Percentiles rank a stretch among this genome's conserved stretches.
These are phyloP conservation scores for Cardiocondyla obscurior DNA, from an alignment of 1,140 invertebrate species.

Conservation along the genomic window DNA sequence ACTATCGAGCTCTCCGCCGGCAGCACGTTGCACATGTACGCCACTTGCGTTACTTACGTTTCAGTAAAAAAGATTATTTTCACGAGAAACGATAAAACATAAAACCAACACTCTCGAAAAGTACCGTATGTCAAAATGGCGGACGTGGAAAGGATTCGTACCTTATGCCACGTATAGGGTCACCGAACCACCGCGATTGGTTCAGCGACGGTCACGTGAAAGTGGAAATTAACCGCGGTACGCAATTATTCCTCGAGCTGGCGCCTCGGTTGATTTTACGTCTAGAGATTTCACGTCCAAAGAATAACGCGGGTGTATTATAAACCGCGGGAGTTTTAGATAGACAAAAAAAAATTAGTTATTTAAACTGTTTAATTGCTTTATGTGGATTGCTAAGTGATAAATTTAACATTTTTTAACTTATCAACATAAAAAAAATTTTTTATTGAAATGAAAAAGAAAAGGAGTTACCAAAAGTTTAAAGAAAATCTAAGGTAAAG, in stretches of 20 bases:
- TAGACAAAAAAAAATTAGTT: no score
- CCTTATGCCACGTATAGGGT: conserved; percentile 90
- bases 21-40: conserved; percentile 58
- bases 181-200: conserved; percentile 65
- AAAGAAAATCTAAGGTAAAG: no score
- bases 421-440: no score
- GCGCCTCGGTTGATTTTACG: no score
- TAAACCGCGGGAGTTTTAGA: no score
- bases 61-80: conserved; percentile 87
- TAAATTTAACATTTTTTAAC: no score
- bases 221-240: conserved; percentile 12
- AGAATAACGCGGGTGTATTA: no score
- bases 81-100: conserved; percentile 88
- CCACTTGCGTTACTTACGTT: conserved; percentile 85
- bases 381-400: no score
- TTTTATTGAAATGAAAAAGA: no score
- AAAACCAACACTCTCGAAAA: conserved; percentile 88
- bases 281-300: no score
- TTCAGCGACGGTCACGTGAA: conserved; percentile 61
- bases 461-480: no score
- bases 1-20: conserved; percentile 56
- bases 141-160: conserved; percentile 89
- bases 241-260: conserved; percentile 1
- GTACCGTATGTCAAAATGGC: conserved; percentile 92
- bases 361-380: no score